A percentile compares a stretch with the other conserved stretches of the same genome.
These are phyloP conservation scores for Abscondita cerata DNA, from an alignment of 2,888 invertebrate species.

Conservation along the genomic window DNA sequence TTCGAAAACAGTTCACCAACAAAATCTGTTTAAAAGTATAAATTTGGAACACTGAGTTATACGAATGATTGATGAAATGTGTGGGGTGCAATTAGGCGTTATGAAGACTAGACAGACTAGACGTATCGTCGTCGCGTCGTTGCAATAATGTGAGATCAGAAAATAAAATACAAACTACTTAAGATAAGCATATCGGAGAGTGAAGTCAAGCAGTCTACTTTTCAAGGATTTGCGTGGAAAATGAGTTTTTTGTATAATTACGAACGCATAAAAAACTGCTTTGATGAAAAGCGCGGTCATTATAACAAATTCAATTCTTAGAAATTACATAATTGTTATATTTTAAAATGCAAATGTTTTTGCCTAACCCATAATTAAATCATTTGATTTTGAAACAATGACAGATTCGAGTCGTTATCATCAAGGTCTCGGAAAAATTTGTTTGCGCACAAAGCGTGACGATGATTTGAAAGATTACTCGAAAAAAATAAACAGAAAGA, in stretches of 20 bases:
- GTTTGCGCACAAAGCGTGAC: background rate
- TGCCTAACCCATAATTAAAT: conserved; percentile 44
- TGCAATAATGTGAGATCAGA: too few relatives aligned
- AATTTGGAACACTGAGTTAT: too few relatives aligned
- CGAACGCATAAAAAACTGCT: conserved; percentile 10
- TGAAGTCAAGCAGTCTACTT: conserved; percentile 36
- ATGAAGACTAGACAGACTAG: too few relatives aligned
- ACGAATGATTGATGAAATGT: too few relatives aligned
- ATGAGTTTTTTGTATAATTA: conserved; percentile 15
- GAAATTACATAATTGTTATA: conserved; percentile 37
- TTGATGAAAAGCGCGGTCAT: conserved; percentile 18
- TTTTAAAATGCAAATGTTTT: conserved; percentile 45
- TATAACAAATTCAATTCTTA: conserved; percentile 28
- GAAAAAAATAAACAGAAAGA: background rate
- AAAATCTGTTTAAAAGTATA: too few relatives aligned
- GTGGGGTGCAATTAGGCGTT: too few relatives aligned
- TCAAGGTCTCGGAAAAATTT: conserved; percentile 40
- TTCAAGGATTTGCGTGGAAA: conserved; percentile 28
- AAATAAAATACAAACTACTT: background rate
- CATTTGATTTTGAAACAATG: conserved; percentile 40
- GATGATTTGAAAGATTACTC: background rate
- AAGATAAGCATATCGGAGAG: conserved; percentile 12
- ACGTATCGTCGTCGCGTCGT: too few relatives aligned
- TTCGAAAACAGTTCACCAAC: too few relatives aligned
- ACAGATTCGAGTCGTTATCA: conserved; percentile 45